Evolutionary conservation across 2,797 vertebrate species (phyloP), one percentile per base, ranked within the genome.

Genomic region (Ctenochaetus hawaiiensis): DNA sequence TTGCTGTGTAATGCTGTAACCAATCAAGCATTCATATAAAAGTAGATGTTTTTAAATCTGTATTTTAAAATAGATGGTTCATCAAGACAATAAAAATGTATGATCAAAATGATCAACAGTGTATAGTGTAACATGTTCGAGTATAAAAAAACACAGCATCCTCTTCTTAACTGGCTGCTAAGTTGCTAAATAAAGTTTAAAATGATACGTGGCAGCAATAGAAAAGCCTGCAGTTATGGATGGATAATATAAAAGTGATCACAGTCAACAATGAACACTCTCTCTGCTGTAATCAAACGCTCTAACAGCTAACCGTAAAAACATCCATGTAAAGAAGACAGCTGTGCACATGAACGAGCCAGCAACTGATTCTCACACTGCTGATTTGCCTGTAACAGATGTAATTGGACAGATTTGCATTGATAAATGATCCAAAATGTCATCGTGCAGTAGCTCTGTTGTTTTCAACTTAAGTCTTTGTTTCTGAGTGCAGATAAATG

Each of bases 321-420:
- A 10, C 2, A 4, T 16, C 30, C 3, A 64, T 12, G 26, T 51
- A 37, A 22, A 65, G 8, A 51, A 22, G 18, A 34, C 44, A 64
- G 17, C 52, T 58, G 62, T 61, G 47, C 4, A 57, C 34, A 37
- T 49, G n/a, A 56, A n/a, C 14, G 3, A n/a, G 51, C 54, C 49
- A 45, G 34, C 22, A 53, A 17, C 17, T 64, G 72, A 78, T 18
- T 23, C 18, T 11, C 45, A 39, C 39, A 16, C 17, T 60, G 68
- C 54, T 81, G 39, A 82, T 84, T 80, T 88, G 58, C 67, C 58
- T 85, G 20, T 64, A 67, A 71, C 59, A 72, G 43, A 69, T 23
- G 8, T 37, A 23, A 34, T 57, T 16, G 17, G 48, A 51, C 43
- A 48, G 48, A 87, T 88, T 85, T 90, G 73, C 79, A 81, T 86